Evolutionary conservation across 2,888 invertebrate genomes (phyloP).

Genomic region (Leptinotarsa juncta): DNA sequence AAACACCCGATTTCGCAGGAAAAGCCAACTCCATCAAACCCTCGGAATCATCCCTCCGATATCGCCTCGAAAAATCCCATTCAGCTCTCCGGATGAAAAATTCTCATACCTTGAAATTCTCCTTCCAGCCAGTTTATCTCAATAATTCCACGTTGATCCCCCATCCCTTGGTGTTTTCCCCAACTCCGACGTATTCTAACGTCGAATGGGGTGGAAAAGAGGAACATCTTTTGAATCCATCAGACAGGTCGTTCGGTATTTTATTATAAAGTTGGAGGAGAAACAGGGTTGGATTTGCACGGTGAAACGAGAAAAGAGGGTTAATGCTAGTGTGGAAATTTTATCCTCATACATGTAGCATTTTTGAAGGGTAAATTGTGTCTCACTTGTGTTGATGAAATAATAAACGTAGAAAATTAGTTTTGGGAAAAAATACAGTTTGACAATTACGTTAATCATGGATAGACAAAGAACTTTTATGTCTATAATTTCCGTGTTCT

Average conservation of each 20-base stretch:
- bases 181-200: conserved; percentile 1
- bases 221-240: conserved; percentile 20
- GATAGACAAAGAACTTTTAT: too few relatives aligned
- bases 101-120: conserved; percentile 43
- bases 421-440: too few relatives aligned
- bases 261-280: conserved; percentile 6
- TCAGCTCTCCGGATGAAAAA: conserved; percentile 41
- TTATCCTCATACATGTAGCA: too few relatives aligned
- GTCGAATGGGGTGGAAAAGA: conserved; percentile 19
- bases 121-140: conserved; percentile 48
- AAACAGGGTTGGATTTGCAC: background rate
- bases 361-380: too few relatives aligned
- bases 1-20: background rate
- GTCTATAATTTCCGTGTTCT: too few relatives aligned
- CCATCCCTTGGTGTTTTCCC: background rate
- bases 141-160: conserved; percentile 45
- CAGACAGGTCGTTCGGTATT: conserved; percentile 20
- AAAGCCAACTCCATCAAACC: conserved; percentile 19
- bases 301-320: too few relatives aligned
- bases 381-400: too few relatives aligned
- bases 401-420: too few relatives aligned
- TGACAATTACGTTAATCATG: too few relatives aligned
- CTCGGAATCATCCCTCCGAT: conserved; percentile 42
- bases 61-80: conserved; percentile 50
- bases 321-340: too few relatives aligned